Conservation (phyloP, 2,888 invertebrate species). For the Sepioteuthis lessoniana region DNA sequence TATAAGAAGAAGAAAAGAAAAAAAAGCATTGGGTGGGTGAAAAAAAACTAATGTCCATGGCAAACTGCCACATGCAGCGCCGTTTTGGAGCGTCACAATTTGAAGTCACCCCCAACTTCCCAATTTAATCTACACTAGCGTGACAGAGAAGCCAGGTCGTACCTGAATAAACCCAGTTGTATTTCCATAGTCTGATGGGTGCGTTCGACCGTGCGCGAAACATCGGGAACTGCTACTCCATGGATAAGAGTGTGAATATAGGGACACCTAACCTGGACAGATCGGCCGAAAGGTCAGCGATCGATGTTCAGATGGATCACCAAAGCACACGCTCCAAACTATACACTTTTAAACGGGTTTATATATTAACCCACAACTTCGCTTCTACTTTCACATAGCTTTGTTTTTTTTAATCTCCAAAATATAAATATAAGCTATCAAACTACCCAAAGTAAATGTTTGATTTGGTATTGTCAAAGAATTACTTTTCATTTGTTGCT, state of each 20-base stretch:
- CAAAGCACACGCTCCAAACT: conserved; percentile 66
- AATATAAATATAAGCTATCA: too few relatives aligned
- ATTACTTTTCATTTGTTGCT: too few relatives aligned
- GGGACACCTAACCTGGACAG: conserved; percentile 65
- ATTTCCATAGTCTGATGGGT: conserved; percentile 36
- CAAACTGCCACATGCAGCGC: conserved; percentile 65
- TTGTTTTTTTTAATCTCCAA: too few relatives aligned
- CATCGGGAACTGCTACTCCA: conserved; percentile 60
- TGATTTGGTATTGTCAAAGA: too few relatives aligned
- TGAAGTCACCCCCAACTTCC: conserved; percentile 65
- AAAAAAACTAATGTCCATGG: conserved; percentile 52
- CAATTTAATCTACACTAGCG: conserved; percentile 56
- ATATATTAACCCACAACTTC: background rate
- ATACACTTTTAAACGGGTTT: background rate
- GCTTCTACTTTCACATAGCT: background rate
- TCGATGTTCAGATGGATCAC: conserved; percentile 70
- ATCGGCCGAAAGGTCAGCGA: conserved; percentile 68
- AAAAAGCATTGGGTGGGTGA: too few relatives aligned
- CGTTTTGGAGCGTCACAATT: conserved; percentile 64
- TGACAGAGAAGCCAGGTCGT: conserved; percentile 59
- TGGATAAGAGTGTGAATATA: conserved; percentile 58
- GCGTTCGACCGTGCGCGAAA: conserved; percentile 63
- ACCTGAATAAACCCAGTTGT: conserved; percentile 60
- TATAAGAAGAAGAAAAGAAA: background rate
- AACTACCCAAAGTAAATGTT: too few relatives aligned